Conservation (phyloP, 2,888 invertebrate species). For the Boloria selene region DNA sequence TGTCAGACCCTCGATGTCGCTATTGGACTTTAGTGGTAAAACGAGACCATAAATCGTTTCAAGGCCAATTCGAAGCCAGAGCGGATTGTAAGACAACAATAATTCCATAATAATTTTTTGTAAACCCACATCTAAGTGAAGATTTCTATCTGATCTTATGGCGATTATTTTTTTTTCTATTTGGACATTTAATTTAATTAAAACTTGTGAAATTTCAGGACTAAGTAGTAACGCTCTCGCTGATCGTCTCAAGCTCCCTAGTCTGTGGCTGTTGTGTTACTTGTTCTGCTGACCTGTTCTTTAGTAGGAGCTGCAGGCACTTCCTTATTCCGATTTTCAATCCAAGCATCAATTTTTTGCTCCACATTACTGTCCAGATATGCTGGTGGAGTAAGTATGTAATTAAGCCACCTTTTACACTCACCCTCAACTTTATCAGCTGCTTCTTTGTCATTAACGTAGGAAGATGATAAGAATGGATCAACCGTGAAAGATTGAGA, state of each 20-base stretch:
- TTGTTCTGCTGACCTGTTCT: constrained; percentile 86
- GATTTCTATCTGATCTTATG: constrained; percentile 89
- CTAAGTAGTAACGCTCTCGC: constrained; percentile 85
- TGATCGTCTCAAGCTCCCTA: constrained; percentile 85
- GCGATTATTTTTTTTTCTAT: constrained; percentile 89
- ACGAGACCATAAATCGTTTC: constrained; percentile 91
- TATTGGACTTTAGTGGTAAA: constrained; percentile 88
- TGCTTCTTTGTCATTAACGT: constrained; percentile 86
- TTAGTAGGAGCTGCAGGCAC: constrained; percentile 86
- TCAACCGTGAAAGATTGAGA: no score
- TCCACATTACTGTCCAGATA: constrained; percentile 85
- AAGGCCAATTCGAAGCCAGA: constrained; percentile 94
- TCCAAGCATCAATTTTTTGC: constrained; percentile 87
- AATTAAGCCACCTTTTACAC: constrained; percentile 91
- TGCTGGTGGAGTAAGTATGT: constrained; percentile 87
- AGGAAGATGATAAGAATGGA: constrained; percentile 85
- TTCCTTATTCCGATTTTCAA: constrained; percentile 86
- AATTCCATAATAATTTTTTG: constrained; percentile 90
- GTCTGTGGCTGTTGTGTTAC: constrained; percentile 85
- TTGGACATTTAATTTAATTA: constrained; percentile 86
- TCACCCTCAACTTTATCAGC: constrained; percentile 86
- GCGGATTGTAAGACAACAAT: constrained; percentile 92
- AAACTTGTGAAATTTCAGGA: constrained; percentile 83
- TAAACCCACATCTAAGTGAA: constrained; percentile 91
- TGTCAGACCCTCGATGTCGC: constrained; percentile 89